Conservation (phyloP, 92 coral and sea anemone species). For the Phenganax subtilis region DNA sequence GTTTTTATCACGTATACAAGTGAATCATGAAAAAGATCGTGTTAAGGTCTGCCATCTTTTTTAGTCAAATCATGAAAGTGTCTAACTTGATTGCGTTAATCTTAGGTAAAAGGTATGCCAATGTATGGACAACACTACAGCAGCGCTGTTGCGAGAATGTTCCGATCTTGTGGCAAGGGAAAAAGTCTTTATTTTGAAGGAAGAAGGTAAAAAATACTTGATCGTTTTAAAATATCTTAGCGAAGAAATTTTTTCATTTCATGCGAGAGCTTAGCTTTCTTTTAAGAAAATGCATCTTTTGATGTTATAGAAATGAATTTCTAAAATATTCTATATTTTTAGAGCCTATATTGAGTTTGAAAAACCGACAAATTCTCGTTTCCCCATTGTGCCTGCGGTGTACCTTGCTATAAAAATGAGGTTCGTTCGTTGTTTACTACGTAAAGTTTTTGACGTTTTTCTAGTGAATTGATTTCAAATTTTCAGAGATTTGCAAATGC, state of each 20-base stretch:
- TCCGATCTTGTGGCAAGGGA: constrained; percentile 83
- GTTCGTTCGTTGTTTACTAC: constrained; percentile 28
- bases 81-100: background rate
- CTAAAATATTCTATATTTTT: background rate
- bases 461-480: background rate
- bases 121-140: constrained; percentile 81
- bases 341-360: constrained; percentile 97
- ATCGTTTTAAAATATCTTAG: background rate
- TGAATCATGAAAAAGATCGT: too few relatives aligned
- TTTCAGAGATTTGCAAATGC: constrained; percentile 57
- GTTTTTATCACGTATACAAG: too few relatives aligned
- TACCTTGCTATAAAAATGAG: constrained; percentile 92
- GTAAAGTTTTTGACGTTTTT: background rate
- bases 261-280: background rate
- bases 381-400: constrained; percentile 73
- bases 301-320: background rate
- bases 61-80: too few relatives aligned
- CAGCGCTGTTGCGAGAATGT: constrained; percentile 71
- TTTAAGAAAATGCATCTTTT: background rate
- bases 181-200: constrained; percentile 85
- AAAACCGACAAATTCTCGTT: constrained; percentile 34
- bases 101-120: constrained; percentile 86
- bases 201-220: constrained; percentile 54
- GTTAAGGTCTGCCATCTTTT: too few relatives aligned
- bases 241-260: background rate